A percentile compares a stretch with the other conserved stretches of the same genome.
phyloP scores from a whole-genome alignment of 2,113 vertebrate genomes.

The Rhinopomastus cyanomelas region DNA sequence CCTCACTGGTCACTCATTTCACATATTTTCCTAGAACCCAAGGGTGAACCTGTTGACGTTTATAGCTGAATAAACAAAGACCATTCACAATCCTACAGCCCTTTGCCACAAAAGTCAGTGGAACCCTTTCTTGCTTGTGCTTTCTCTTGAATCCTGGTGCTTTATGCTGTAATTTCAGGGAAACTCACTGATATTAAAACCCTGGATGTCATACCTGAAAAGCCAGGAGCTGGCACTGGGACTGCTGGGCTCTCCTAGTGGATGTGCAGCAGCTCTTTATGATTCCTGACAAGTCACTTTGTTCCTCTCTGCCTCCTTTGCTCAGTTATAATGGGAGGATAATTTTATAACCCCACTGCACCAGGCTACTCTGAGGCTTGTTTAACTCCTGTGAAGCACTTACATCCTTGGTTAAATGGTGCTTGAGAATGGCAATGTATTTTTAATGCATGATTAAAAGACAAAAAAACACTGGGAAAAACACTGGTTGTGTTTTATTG shows the following conservation, averaged over 20 bases:
- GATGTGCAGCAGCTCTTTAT: background rate
- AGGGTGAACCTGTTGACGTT: background rate
- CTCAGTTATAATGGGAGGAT: conserved; percentile 16
- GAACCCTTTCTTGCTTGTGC: background rate
- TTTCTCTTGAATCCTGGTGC: background rate
- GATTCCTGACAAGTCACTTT: background rate
- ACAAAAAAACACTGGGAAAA: background rate
- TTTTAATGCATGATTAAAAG: conserved; percentile 64
- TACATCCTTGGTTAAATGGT: conserved; percentile 34
- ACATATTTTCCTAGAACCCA: background rate
- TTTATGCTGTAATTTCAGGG: background rate
- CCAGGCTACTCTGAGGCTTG: conserved; percentile 28
- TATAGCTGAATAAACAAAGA: background rate
- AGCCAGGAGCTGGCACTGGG: background rate
- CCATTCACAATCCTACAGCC: background rate
- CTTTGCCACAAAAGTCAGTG: background rate
- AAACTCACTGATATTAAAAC: background rate
- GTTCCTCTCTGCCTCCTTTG: conserved; percentile 21
- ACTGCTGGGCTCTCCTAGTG: background rate
- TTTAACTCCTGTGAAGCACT: conserved; percentile 17
- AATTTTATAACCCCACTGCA: conserved; percentile 46
- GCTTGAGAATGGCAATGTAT: conserved; percentile 38
- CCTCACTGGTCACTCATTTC: background rate
- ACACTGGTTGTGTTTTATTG: conserved; percentile 17
- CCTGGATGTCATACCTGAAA: background rate